phyloP scores from a whole-genome alignment of 2,888 invertebrate species.

The Apodemia hepburni region DNA sequence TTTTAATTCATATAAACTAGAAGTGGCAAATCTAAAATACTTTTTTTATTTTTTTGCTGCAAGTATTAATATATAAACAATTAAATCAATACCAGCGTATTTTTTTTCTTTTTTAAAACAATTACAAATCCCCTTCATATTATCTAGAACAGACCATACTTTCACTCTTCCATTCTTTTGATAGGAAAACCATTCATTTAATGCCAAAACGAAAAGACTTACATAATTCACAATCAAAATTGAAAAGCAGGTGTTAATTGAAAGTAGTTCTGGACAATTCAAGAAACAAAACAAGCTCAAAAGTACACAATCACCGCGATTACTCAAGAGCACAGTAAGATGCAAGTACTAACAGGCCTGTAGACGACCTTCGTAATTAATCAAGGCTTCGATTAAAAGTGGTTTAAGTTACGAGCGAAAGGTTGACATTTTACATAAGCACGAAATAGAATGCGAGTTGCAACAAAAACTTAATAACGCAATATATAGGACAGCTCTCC shows the following conservation, averaged over 20 bases:
- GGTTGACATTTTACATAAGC: slow-evolving; percentile 4
- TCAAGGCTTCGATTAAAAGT: slow-evolving; percentile 22
- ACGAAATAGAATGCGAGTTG: background rate
- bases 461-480: no score
- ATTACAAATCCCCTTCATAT: no score
- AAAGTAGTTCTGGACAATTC: background rate
- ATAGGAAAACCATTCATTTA: background rate
- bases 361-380: slow-evolving; percentile 34
- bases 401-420: background rate
- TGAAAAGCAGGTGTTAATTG: background rate
- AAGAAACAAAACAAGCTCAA: background rate
- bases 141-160: no score
- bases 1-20: no score
- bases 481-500: no score
- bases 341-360: slow-evolving; percentile 42
- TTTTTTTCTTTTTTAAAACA: no score
- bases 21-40: no score
- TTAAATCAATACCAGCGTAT: no score
- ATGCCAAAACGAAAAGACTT: background rate
- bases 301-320: slow-evolving; percentile 5
- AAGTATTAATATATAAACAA: no score
- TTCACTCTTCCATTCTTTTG: no score
- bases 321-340: slow-evolving; percentile 9
- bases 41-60: no score
- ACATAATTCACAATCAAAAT: background rate